phyloP scores from a whole-genome alignment of 2,797 vertebrate species.

The Simalia tracyae region DNA sequence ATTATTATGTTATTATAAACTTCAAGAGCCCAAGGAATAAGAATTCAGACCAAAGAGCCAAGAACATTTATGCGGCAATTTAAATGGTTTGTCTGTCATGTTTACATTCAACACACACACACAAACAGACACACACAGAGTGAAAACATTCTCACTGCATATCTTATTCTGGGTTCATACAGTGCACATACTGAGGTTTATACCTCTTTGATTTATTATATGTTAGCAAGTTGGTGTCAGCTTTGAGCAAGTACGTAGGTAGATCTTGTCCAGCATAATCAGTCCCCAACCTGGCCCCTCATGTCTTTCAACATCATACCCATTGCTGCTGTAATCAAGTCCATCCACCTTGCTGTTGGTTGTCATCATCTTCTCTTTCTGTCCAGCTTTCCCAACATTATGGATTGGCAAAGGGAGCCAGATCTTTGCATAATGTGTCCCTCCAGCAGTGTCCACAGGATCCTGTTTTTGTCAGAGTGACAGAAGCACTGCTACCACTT shows the following conservation, averaged over 20 bases:
- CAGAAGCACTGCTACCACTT: neutral
- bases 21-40: neutral
- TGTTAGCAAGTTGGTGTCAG: neutral
- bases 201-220: neutral
- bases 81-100: neutral
- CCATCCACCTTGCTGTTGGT: neutral
- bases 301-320: neutral
- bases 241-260: neutral
- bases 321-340: neutral
- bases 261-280: neutral
- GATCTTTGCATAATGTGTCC: neutral
- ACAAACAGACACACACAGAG: neutral
- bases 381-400: neutral
- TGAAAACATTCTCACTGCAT: neutral
- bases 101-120: neutral
- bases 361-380: neutral
- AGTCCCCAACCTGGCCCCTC: neutral
- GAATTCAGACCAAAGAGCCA: neutral
- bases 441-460: neutral
- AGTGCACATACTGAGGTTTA: neutral
- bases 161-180: neutral
- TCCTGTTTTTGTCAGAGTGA: neutral
- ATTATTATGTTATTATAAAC: neutral
- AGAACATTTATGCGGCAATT: neutral
- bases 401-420: neutral